Conservation (phyloP, 2,113 vertebrate species). For the Amphilophus citrinellus region DNA sequence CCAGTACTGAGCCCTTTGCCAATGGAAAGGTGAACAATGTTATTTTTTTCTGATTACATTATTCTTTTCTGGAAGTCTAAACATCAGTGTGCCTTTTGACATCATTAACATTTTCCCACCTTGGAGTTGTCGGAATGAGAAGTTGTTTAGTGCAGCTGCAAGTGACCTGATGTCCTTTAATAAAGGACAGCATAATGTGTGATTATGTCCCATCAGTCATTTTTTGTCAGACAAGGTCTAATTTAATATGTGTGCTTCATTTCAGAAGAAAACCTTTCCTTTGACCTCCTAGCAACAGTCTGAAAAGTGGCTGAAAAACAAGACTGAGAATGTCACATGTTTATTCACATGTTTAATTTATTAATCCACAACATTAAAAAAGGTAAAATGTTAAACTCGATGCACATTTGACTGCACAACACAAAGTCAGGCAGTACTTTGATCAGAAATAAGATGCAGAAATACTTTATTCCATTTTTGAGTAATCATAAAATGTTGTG, state of each 20-base stretch:
- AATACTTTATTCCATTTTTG: background rate
- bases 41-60: background rate
- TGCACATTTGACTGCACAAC: background rate
- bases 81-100: conserved; percentile 2
- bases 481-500: background rate
- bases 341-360: background rate
- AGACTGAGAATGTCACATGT: background rate
- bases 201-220: conserved; percentile 52
- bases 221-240: conserved; percentile 19
- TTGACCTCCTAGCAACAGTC: background rate
- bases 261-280: background rate
- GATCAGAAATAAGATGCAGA: background rate
- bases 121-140: background rate
- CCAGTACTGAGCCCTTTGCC: background rate
- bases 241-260: background rate
- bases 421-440: background rate
- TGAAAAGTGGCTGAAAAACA: background rate
- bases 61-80: background rate
- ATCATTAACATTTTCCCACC: conserved; percentile 11
- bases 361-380: background rate
- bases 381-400: background rate
- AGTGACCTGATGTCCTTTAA: conserved; percentile 44
- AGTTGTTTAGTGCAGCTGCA: conserved; percentile 10
- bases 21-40: background rate
- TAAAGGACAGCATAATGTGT: conserved; percentile 18